A percentile compares a stretch with the other conserved stretches of the same genome.
Conservation (phyloP, 2,888 invertebrate species). For the Spisula subtruncata region DNA sequence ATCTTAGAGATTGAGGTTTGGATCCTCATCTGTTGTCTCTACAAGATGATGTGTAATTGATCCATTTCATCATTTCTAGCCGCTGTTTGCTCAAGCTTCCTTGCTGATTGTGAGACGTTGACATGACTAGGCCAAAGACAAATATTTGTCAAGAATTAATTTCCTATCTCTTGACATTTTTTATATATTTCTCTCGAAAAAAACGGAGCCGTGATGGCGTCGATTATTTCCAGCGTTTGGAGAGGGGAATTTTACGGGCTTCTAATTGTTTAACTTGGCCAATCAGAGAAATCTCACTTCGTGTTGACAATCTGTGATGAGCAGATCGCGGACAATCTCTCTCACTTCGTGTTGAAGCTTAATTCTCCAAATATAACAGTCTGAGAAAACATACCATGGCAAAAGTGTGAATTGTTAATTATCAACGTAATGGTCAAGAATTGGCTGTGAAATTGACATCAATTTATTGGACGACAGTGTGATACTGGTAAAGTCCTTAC, state of each 20-base stretch:
- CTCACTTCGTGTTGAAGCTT: neutral
- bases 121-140: neutral
- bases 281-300: conserved; percentile 21
- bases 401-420: neutral
- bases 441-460: conserved; percentile 9
- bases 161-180: conserved; percentile 15
- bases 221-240: conserved; percentile 27
- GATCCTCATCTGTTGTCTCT: no score
- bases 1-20: no score
- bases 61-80: neutral
- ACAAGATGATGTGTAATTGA: neutral
- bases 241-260: conserved; percentile 24
- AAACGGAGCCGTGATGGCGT: neutral
- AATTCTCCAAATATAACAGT: conserved; percentile 30
- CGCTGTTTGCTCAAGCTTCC: neutral
- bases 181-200: neutral
- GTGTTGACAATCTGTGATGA: conserved; percentile 30
- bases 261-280: conserved; percentile 34
- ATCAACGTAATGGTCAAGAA: conserved; percentile 7
- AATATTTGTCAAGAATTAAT: conserved; percentile 24
- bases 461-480: neutral
- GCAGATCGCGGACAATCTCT: neutral
- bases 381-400: neutral
- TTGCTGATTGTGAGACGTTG: neutral
- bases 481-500: neutral